Base-by-base conservation (phyloP, 2,797 vertebrate species). In the Crypturellus tataupa region DNA sequence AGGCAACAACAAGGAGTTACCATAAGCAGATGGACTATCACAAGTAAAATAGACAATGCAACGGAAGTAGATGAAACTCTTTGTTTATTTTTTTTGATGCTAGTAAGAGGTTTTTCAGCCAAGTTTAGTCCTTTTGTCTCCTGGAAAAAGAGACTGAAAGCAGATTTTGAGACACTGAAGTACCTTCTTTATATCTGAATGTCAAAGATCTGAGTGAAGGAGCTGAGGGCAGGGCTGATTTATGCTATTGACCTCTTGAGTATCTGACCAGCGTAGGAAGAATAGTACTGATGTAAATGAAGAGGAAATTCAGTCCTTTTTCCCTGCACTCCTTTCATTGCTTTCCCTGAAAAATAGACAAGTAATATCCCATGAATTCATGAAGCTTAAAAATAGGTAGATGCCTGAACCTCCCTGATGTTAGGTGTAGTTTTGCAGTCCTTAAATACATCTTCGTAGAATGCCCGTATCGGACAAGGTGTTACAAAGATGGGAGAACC, bases 251-350 rank as follows among this genome's bases (percentile, higher is more conserved):
- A 93, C 91, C 91, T 94, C 94, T 39, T 79, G 77, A 87, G 72
- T 87, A 91, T 84, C 89, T 88, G 80, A 80, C 42, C 82, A 80
- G 77, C 72, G 77, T 84, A 70, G 91, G 77, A 93, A 93, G 91
- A 91, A 70, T 2, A 67, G 60, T 18, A 12, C n/a, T 60, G 23
- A 73, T 70, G 39, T 19, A 76, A 91, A 93, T 63, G 31, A 42
- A 68, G 55, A 86, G 75, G n/a, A 65, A 91, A 59, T 20, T 40
- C 1, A 1, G 35, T 62, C 39, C 25, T 20, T 46, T 46, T 85
- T 90, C 59, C 80, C 7, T 60, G 18, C 47, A 47, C 8, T 31
- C 35, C 35, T 93, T 85, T 89, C 64, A 59, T 20, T 51, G 51
- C 58, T 85, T 68, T 64, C 75, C 87, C 53, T 86, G 40, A 56